Conservation (phyloP, 2,888 invertebrate genomes). For the Gonocerus acuteangulatus region DNA sequence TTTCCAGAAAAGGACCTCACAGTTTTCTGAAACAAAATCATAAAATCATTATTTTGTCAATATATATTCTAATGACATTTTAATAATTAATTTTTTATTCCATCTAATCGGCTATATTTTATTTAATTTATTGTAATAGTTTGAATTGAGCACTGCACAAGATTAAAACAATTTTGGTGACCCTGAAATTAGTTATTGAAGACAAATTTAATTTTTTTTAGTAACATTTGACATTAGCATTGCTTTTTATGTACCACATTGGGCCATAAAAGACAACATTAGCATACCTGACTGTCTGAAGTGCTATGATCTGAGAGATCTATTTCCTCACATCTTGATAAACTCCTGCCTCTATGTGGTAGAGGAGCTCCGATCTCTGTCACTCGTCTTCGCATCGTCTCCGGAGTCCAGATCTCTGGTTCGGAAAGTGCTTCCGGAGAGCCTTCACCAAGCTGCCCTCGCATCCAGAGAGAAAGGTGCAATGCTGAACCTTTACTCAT, state of each 20-base stretch:
- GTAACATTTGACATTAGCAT: too few relatives aligned
- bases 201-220: too few relatives aligned
- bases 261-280: too few relatives aligned
- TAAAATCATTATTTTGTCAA: too few relatives aligned
- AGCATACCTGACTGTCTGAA: conserved; percentile 63
- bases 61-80: too few relatives aligned
- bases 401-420: conserved; percentile 63
- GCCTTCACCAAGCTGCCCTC: conserved; percentile 56
- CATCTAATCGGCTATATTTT: too few relatives aligned
- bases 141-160: too few relatives aligned
- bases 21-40: conserved; percentile 55
- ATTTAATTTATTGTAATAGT: too few relatives aligned
- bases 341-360: conserved; percentile 21
- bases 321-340: conserved; percentile 40
- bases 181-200: too few relatives aligned
- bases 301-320: conserved; percentile 50
- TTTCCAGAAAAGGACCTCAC: conserved; percentile 67
- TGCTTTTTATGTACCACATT: too few relatives aligned
- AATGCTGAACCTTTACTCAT: conserved; percentile 62
- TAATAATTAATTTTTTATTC: too few relatives aligned
- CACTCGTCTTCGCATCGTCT: conserved; percentile 41
- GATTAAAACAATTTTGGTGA: too few relatives aligned
- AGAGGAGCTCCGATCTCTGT: conserved; percentile 21
- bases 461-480: conserved; percentile 74
- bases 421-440: conserved; percentile 47